Conservation (phyloP, 2,888 invertebrate species). For the Pseudeuparius sepicola region DNA sequence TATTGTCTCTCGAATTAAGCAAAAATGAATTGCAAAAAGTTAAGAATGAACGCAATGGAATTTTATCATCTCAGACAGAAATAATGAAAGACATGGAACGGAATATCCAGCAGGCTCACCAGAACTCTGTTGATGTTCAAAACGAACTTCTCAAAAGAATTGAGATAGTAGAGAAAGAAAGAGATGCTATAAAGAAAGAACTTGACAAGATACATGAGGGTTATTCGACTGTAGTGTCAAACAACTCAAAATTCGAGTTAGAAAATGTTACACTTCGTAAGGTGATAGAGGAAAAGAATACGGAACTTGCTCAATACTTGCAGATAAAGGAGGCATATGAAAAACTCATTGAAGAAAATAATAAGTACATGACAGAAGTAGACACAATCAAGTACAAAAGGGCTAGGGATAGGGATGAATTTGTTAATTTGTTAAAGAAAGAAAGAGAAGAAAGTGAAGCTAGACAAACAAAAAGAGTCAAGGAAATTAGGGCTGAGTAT, state of each 20-base stretch:
- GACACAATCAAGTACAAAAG: conserved; percentile 36
- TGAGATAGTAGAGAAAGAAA: conserved; percentile 25
- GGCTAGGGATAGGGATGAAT: conserved; percentile 35
- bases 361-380: conserved; percentile 33
- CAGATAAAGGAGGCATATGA: conserved; percentile 36
- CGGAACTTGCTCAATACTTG: conserved; percentile 20
- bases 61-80: conserved; percentile 28
- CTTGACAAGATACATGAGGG: conserved; percentile 29
- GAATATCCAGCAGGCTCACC: conserved; percentile 27
- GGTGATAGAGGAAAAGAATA: conserved; percentile 28
- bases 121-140: conserved; percentile 27
- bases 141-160: conserved; percentile 26
- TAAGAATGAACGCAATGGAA: conserved; percentile 27
- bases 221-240: conserved; percentile 31
- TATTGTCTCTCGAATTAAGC: conserved; percentile 20
- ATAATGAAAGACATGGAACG: conserved; percentile 30
- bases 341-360: conserved; percentile 36
- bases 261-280: conserved; percentile 31
- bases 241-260: conserved; percentile 32
- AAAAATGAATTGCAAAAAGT: conserved; percentile 27
- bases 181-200: conserved; percentile 19
- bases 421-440: conserved; percentile 31
- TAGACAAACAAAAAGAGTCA: conserved; percentile 38
- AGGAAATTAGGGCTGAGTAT: conserved; percentile 54
- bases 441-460: conserved; percentile 30